Conservation (phyloP, 2,888 invertebrate species). For the Ennomos quercinarius region DNA sequence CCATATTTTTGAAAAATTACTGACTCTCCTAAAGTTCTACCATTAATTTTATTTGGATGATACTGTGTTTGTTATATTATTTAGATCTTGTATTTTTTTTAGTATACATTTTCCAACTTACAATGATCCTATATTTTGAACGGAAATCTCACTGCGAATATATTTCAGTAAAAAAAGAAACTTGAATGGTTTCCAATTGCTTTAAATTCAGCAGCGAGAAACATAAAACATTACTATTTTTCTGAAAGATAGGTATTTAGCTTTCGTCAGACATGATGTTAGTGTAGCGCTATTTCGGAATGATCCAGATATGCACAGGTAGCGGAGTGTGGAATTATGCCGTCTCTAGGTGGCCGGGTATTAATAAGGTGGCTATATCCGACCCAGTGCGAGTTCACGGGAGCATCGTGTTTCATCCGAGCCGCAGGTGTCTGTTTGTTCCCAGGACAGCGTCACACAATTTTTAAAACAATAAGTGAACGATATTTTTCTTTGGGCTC, state of each 20-base stretch:
- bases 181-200: not conserved
- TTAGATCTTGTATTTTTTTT: too few relatives aligned
- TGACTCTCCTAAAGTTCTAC: too few relatives aligned
- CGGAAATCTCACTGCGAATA: too few relatives aligned
- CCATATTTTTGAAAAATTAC: too few relatives aligned
- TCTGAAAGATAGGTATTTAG: slow-evolving; percentile 47
- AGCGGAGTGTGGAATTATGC: slow-evolving; percentile 49
- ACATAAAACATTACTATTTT: slow-evolving; percentile 26
- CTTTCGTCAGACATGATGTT: slow-evolving; percentile 39
- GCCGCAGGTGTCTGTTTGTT: slow-evolving; percentile 11
- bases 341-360: slow-evolving; percentile 64
- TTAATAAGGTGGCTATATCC: slow-evolving; percentile 72
- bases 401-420: slow-evolving; percentile 65
- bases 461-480: too few relatives aligned
- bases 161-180: too few relatives aligned
- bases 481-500: too few relatives aligned
- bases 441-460: too few relatives aligned
- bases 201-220: not conserved
- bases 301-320: slow-evolving; percentile 58
- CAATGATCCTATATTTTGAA: too few relatives aligned
- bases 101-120: too few relatives aligned
- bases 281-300: slow-evolving; percentile 63
- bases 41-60: too few relatives aligned
- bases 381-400: slow-evolving; percentile 58
- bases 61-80: too few relatives aligned